Percentiles rank a stretch among this genome's conserved stretches.
These are phyloP conservation scores for Cosmopolites sordidus DNA, from an alignment of 2,888 invertebrate species.

Conservation along the genomic window DNA sequence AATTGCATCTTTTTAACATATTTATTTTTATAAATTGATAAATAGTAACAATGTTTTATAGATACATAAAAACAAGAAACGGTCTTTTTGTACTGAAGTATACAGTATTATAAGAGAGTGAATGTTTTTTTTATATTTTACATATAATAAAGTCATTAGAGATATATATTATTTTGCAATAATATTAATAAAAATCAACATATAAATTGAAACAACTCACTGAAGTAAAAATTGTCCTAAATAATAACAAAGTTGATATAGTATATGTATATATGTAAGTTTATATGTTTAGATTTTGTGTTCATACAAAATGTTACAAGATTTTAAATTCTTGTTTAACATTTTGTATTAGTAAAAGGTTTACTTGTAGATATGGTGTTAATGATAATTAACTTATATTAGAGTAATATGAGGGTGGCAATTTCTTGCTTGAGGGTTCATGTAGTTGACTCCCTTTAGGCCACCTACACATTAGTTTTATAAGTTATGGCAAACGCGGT, in stretches of 20 bases:
- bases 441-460: too few species aligned
- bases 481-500: background rate
- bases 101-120: conserved; percentile 8
- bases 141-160: conserved; percentile 27
- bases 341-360: background rate
- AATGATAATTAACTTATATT: conserved; percentile 1
- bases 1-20: background rate
- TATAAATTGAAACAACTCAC: background rate
- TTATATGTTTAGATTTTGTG: background rate
- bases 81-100: conserved; percentile 40
- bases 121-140: conserved; percentile 21
- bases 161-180: conserved; percentile 10
- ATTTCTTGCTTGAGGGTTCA: too few species aligned
- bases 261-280: background rate
- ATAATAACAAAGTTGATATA: background rate
- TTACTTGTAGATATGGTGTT: background rate
- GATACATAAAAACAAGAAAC: conserved; percentile 44
- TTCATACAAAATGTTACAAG: background rate
- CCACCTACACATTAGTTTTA: too few species aligned
- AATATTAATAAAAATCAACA: background rate
- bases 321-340: background rate
- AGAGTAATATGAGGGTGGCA: background rate
- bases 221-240: background rate
- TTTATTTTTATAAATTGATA: conserved; percentile 44
- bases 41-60: conserved; percentile 42